Evolutionary conservation across 2,888 invertebrate species (phyloP).

Genomic region (Drosophila formosana): DNA sequence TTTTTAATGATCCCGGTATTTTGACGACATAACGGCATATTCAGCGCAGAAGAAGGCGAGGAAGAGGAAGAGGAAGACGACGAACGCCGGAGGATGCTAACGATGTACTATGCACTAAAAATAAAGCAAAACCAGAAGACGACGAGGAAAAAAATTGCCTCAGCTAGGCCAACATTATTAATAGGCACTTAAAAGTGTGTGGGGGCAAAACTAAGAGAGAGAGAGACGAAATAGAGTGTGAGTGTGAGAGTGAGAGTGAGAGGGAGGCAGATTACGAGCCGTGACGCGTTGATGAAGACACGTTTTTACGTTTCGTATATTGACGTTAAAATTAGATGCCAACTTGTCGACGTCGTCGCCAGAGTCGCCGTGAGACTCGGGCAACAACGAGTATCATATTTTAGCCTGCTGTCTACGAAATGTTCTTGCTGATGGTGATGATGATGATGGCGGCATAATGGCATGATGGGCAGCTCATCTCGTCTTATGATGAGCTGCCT

Average conservation of each 20-base stretch:
- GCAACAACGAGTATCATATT: constrained; percentile 76
- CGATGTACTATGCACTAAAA: constrained; percentile 69
- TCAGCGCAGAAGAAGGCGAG: constrained; percentile 60
- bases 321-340: constrained; percentile 79
- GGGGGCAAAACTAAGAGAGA: constrained; percentile 44
- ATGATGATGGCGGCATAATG: constrained; percentile 38
- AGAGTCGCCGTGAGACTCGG: constrained; percentile 13
- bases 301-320: constrained; percentile 78
- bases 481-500: constrained; percentile 34
- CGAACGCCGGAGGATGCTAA: constrained; percentile 37
- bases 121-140: constrained; percentile 62
- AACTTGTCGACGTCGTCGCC: constrained; percentile 67
- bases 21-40: constrained; percentile 77
- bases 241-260: not conserved
- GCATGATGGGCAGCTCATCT: constrained; percentile 25
- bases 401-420: constrained; percentile 60
- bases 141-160: constrained; percentile 48
- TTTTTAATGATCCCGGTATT: constrained; percentile 74
- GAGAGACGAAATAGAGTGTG: not conserved
- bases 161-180: constrained; percentile 70
- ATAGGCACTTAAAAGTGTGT: constrained; percentile 72
- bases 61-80: constrained; percentile 6
- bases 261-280: constrained; percentile 62
- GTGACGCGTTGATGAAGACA: constrained; percentile 70
- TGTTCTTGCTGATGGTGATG: constrained; percentile 46